phyloP scores from a whole-genome alignment of 1,140 invertebrate species.

The Galendromus occidentalis region DNA sequence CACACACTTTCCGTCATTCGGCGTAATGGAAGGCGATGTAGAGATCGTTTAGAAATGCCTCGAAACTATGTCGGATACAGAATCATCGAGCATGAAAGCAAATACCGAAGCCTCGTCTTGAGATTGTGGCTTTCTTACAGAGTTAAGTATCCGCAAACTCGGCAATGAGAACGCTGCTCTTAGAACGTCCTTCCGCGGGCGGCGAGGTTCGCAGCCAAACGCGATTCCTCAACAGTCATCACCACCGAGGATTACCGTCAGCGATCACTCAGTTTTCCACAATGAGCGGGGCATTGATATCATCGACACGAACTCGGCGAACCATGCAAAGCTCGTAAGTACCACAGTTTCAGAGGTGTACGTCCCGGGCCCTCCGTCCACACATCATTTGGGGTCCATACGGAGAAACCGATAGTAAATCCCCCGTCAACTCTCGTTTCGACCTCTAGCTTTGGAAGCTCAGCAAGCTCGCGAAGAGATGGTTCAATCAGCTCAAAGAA shows the following conservation, averaged over 20 bases:
- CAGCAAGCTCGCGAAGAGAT: not conserved
- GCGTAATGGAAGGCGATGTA: too few relatives aligned
- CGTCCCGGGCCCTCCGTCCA: too few relatives aligned
- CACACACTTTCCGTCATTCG: too few relatives aligned
- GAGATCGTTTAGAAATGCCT: too few relatives aligned
- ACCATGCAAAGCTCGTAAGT: not conserved
- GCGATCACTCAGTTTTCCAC: not conserved
- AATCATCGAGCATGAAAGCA: too few relatives aligned
- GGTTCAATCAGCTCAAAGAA: not conserved
- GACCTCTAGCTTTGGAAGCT: not conserved
- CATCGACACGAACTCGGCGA: not conserved
- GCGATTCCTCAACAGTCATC: not conserved
- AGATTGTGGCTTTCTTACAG: constrained; percentile 6
- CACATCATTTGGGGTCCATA: too few relatives aligned
- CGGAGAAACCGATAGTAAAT: too few relatives aligned
- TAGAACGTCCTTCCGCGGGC: not conserved
- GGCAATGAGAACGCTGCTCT: not conserved
- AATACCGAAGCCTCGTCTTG: too few relatives aligned
- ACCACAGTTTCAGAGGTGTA: too few relatives aligned
- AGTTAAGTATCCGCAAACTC: constrained; percentile 10
- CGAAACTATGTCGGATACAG: too few relatives aligned
- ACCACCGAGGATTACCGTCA: not conserved
- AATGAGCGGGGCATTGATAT: not conserved
- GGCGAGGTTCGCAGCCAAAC: not conserved
- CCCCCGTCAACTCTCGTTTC: not conserved